Evolutionary conservation across 1,140 invertebrate genomes (phyloP).

Genomic region (Orius laevigatus): DNA sequence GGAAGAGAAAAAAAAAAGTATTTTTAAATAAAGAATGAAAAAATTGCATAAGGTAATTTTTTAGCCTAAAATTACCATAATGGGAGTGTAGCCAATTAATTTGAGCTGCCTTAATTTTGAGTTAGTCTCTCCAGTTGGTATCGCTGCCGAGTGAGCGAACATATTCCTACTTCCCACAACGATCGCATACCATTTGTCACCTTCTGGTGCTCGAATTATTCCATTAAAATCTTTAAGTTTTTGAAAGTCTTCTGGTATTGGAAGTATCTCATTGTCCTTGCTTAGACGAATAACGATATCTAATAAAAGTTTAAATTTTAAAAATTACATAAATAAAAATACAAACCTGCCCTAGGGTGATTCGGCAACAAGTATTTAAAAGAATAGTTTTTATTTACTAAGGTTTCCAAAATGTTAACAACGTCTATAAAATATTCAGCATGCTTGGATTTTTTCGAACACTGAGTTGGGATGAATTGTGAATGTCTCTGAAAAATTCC

Average conservation of each 20-base stretch:
- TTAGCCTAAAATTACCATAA: neutral
- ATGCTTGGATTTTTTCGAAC: neutral
- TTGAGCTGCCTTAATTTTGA: constrained; percentile 6
- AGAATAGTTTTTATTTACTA: neutral
- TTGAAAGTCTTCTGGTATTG: neutral
- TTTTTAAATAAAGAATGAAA: too few species aligned
- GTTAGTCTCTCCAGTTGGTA: neutral
- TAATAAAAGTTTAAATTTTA: neutral
- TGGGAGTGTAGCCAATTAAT: neutral
- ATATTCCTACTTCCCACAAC: neutral
- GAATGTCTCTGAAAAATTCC: neutral
- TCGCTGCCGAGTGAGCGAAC: neutral
- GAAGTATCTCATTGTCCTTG: constrained; percentile 4
- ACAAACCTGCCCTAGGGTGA: constrained; percentile 8
- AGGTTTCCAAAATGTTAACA: neutral
- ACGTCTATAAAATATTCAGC: neutral
- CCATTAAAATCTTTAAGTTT: constrained; percentile 1
- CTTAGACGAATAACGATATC: constrained; percentile 3
- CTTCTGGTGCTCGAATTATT: neutral
- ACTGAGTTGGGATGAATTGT: neutral
- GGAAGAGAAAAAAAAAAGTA: too few species aligned
- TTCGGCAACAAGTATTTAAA: constrained; percentile 10
- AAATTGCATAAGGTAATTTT: too few species aligned
- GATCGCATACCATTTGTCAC: neutral
- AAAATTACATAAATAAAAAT: constrained; percentile 1